These are phyloP conservation scores for Carcharodon carcharias DNA, from an alignment of 2,797 vertebrate genomes.

Conservation along the genomic window DNA sequence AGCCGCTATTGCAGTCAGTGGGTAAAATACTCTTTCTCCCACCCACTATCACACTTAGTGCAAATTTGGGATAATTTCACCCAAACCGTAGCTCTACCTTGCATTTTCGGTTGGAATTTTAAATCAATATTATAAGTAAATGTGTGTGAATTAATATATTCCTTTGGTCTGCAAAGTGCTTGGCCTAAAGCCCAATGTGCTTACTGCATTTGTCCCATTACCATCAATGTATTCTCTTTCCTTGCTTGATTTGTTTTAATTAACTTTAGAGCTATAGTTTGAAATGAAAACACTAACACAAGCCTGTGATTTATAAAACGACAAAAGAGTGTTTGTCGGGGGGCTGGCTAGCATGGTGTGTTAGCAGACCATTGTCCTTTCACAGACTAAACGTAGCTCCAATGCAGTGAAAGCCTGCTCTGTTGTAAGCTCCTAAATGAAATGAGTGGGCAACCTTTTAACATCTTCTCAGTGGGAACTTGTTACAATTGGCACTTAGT, in stretches of 20 bases:
- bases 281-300: not conserved
- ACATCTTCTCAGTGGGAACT: not conserved
- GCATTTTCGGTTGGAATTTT: not conserved
- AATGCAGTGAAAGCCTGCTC: not conserved
- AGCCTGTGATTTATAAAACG: conserved; percentile 7
- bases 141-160: not conserved
- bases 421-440: conserved; percentile 12
- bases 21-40: no score
- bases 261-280: conserved; percentile 1
- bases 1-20: no score
- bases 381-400: not conserved
- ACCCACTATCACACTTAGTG: no score
- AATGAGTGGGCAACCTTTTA: not conserved
- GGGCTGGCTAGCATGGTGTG: not conserved
- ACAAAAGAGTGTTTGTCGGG: conserved; percentile 12
- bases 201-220: not conserved
- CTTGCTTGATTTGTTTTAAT: not conserved
- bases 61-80: no score
- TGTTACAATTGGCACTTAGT: not conserved
- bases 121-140: not conserved
- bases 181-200: not conserved
- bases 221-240: not conserved
- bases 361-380: not conserved
- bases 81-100: not conserved
- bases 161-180: not conserved